These are phyloP conservation scores for Synaphobranchus kaupii DNA, from an alignment of 2,797 vertebrate genomes.

Conservation along the genomic window DNA sequence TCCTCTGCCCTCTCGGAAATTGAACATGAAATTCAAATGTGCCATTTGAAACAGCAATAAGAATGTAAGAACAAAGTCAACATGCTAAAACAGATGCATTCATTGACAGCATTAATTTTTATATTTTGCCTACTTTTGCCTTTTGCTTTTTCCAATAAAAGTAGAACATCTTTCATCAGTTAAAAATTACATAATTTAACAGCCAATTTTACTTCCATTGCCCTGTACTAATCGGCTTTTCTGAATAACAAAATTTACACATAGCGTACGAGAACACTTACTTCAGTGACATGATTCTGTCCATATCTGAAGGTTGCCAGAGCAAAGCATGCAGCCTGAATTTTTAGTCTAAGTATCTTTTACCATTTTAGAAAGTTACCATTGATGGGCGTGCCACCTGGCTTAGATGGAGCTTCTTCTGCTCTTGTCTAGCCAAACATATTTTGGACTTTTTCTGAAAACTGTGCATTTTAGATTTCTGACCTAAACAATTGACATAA, in stretches of 20 bases:
- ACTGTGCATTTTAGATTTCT: neutral
- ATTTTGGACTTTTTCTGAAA: neutral
- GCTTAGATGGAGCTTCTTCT: neutral
- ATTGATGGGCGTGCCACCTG: neutral
- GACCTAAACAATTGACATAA: neutral
- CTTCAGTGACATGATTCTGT: neutral
- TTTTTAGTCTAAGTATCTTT: neutral
- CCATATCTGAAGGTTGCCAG: neutral
- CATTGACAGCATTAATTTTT: slow-evolving; percentile 15
- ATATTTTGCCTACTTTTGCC: neutral
- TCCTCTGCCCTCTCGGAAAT: neutral
- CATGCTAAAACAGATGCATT: slow-evolving; percentile 6
- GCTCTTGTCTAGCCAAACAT: neutral
- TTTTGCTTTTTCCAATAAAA: slow-evolving; percentile 29
- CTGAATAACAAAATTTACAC: neutral
- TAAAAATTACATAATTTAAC: neutral
- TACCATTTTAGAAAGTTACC: neutral
- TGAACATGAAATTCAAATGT: slow-evolving; percentile 14
- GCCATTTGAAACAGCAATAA: slow-evolving; percentile 22
- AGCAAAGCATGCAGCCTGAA: neutral
- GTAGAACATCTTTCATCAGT: neutral
- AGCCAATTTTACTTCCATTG: neutral
- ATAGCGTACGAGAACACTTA: neutral
- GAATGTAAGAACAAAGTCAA: slow-evolving; percentile 11
- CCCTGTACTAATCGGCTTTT: neutral